Evolutionary conservation across 2,113 vertebrate species (phyloP).

Genomic region (Tupaia chinensis): DNA sequence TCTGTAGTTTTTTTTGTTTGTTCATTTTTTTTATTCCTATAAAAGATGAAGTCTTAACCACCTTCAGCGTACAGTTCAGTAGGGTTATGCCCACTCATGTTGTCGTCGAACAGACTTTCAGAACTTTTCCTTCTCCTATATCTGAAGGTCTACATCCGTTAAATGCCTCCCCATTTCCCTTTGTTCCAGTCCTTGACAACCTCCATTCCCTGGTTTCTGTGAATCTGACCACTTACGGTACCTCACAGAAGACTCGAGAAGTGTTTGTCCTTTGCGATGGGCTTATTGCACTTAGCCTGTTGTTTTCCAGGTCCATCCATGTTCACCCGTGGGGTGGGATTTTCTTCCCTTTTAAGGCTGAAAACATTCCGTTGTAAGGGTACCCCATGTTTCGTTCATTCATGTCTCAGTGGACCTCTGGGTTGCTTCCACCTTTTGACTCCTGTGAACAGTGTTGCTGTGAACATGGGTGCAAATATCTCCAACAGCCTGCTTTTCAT

Average conservation of each 20-base stretch:
- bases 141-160: not conserved
- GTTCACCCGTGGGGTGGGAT: not conserved
- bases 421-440: not conserved
- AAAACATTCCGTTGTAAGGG: accelerated
- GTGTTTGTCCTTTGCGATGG: not conserved
- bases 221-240: not conserved
- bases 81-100: not conserved
- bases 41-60: not conserved
- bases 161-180: not conserved
- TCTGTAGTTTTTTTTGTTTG: not conserved
- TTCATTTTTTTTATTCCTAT: too few species aligned
- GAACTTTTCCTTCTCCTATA: not conserved
- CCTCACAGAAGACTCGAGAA: not conserved
- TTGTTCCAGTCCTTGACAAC: not conserved
- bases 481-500: not conserved
- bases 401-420: not conserved
- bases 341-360: not conserved
- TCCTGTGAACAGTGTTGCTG: accelerated
- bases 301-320: not conserved
- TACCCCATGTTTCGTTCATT: not conserved
- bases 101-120: not conserved
- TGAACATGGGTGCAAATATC: not conserved
- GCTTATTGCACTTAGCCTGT: not conserved
- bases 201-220: not conserved
- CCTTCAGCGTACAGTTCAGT: not conserved